Conservation (phyloP, 2,113 vertebrate species). For the Bagarius yarrelli region DNA sequence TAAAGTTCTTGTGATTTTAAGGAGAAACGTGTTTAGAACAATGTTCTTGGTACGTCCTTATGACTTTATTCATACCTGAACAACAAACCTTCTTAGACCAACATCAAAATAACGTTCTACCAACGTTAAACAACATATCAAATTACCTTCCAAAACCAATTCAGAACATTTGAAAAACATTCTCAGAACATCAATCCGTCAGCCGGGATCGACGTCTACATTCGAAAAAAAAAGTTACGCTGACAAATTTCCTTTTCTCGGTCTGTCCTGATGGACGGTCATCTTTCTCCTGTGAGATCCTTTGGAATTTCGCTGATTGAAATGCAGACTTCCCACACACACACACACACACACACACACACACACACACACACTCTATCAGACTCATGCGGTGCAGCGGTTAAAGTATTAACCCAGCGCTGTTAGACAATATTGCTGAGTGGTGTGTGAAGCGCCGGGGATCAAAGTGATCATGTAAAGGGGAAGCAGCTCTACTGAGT, state of each 20-base stretch:
- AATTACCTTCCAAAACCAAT: no score
- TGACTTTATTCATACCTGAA: no score
- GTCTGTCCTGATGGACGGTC: background rate
- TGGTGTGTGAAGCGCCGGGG: conserved; percentile 70
- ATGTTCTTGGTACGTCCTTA: no score
- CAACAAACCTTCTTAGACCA: no score
- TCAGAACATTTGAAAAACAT: no score
- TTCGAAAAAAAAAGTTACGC: background rate
- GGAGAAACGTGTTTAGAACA: no score
- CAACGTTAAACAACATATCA: no score
- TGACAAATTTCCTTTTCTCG: background rate
- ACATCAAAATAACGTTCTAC: no score
- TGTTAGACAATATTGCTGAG: conserved; percentile 78
- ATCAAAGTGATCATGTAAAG: conserved; percentile 80
- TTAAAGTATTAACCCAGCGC: conserved; percentile 74
- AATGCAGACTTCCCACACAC: conserved; percentile 46
- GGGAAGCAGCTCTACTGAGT: conserved; percentile 70
- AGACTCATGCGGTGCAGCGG: conserved; percentile 51
- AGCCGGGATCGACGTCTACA: background rate
- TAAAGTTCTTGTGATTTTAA: no score
- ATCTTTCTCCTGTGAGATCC: conserved; percentile 40
- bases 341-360: conserved; percentile 16
- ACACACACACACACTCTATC: conserved; percentile 33
- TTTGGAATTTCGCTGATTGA: conserved; percentile 51
- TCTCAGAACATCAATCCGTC: no score